Percentiles rank a stretch among this genome's conserved stretches.
These are phyloP conservation scores for Ctenopoma kingsleyae DNA, from an alignment of 2,797 vertebrate genomes.

Conservation along the genomic window DNA sequence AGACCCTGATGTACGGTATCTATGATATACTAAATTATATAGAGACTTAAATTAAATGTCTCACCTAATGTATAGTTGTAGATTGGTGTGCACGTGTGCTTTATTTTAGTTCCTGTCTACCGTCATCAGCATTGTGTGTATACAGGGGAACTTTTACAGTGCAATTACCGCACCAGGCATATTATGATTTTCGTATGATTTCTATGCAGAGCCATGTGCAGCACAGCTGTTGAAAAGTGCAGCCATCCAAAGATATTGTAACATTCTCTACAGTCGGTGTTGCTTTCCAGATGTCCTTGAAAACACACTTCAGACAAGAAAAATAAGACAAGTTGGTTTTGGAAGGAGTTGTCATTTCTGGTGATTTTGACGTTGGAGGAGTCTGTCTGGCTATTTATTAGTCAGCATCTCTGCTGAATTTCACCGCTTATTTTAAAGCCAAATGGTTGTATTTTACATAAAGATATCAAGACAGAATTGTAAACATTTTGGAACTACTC, in stretches of 20 bases:
- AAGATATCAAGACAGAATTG: constrained; percentile 48
- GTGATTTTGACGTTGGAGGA: constrained; percentile 39
- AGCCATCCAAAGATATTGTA: constrained; percentile 50
- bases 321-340: constrained; percentile 55
- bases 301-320: constrained; percentile 55
- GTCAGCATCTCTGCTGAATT: constrained; percentile 46
- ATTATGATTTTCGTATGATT: constrained; percentile 66
- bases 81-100: constrained; percentile 84
- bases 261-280: constrained; percentile 41
- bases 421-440: constrained; percentile 34
- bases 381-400: constrained; percentile 58
- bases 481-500: constrained; percentile 50
- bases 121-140: constrained; percentile 35
- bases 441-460: constrained; percentile 46
- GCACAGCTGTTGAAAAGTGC: constrained; percentile 60
- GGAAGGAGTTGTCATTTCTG: constrained; percentile 55
- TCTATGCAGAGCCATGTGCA: constrained; percentile 60
- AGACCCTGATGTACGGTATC: constrained; percentile 32
- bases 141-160: constrained; percentile 51
- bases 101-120: constrained; percentile 70
- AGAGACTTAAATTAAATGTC: constrained; percentile 91
- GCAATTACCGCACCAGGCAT: constrained; percentile 45
- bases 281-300: constrained; percentile 75
- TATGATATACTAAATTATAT: constrained; percentile 88
- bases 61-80: constrained; percentile 77